Evolutionary conservation across 2,797 vertebrate species (phyloP), one percentile per base, ranked within the genome.

Genomic region (Decapterus maruadsi): DNA sequence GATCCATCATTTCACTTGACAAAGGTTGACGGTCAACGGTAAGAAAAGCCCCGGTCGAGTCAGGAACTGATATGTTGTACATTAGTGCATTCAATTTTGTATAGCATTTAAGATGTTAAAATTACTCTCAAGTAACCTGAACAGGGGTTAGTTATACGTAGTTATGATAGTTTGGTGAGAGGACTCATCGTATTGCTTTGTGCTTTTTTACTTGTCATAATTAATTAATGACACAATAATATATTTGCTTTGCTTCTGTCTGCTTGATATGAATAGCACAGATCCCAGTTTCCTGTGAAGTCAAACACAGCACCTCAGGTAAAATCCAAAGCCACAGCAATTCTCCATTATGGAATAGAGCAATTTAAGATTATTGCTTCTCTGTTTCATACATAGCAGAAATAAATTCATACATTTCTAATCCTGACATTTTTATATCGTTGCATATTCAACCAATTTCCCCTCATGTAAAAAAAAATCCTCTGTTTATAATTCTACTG

Each of bases 21-120:
- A 86, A 68, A 85, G 82, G 72, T 77, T 88, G 85, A 85, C 71
- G 14, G 67, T 72, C 75, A 80, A 81, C 88, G 90, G 90, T 90
- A 91, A 86, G 88, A 70, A 40, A 70, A 75, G 26, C 68, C 16
- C 58, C 0, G 50, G 9, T 76, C 8, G 26, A 53, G 6, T 50
- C 45, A 36, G 51, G 46, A 67, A 51, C 34, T 22, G n/a, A 40
- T 63, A n/a, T 0, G 0, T 53, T 3, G 1, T 22, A 12, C 38
- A n/a, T 45, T 10, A 68, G 9, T 59, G 40, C 59, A 11, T 34
- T 34, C 13, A 29, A 55, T 57, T 26, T 42, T 59, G 1, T 36
- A 17, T 8, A 46, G 9, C 14, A 34, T 40, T 53, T 16, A 12
- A 60, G 50, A 70, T 60, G 29, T 58, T 66, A 14, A 36, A 36